Evolutionary conservation across 2,797 vertebrate genomes (phyloP).

Genomic region (Gorsachius magnificus): DNA sequence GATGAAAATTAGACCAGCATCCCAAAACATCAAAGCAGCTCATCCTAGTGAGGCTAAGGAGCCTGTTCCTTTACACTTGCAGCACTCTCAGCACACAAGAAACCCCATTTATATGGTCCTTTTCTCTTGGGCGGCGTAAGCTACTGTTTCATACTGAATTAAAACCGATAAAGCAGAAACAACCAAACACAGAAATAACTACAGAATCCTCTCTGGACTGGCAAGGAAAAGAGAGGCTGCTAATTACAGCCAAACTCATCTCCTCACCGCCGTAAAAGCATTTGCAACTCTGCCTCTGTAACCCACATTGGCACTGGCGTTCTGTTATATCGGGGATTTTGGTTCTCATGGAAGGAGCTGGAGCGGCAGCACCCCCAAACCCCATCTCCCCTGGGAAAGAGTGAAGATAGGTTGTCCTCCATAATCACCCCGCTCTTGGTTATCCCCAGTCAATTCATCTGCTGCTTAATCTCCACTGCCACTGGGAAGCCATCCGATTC

Average conservation of each 20-base stretch:
- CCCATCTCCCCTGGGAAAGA: not conserved
- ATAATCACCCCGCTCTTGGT: not conserved
- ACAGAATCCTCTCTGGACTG: not conserved
- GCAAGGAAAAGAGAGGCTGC: not conserved
- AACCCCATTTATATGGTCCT: not conserved
- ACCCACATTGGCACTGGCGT: rapidly evolving
- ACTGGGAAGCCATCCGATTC: not conserved
- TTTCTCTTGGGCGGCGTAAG: not conserved
- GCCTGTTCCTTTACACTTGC: not conserved
- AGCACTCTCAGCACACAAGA: not conserved
- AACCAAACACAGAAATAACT: not conserved
- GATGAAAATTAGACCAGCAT: not conserved
- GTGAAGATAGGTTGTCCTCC: not conserved
- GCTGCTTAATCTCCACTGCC: not conserved
- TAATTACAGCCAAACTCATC: not conserved
- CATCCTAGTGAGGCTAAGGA: not conserved
- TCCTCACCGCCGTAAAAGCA: not conserved
- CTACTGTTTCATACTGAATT: not conserved
- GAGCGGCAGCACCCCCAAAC: not conserved
- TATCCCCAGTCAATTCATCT: not conserved
- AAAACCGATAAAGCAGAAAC: not conserved
- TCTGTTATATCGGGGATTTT: not conserved
- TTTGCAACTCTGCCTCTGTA: not conserved
- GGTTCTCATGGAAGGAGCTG: not conserved
- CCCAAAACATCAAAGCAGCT: not conserved